Base-by-base conservation (phyloP, 2,888 invertebrate species). In the Drosophila kuntzei region DNA sequence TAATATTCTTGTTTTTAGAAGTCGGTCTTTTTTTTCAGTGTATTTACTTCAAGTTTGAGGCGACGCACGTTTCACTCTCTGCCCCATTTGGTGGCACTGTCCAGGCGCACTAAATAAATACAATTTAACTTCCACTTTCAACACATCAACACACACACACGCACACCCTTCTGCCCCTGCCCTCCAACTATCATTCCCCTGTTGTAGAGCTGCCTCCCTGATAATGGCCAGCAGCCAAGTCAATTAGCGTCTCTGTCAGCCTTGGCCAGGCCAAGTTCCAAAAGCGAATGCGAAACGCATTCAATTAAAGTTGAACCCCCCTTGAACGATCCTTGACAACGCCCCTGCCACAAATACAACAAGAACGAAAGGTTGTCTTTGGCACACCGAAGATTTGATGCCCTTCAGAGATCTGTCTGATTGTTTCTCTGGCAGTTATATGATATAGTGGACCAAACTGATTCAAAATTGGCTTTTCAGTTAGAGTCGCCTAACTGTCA, bases 71-170 rank as follows among this genome's bases (percentile, higher is more conserved):
- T 66, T 47, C 53, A 41, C 60, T 25, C 25, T n/a, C 43, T 8
- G 12, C 37, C 20, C 27, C 8, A 27, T 8, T 22, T 32, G 27
- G 43, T 16, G 39, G 25, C 43, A 58, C 34, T 69, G 63, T 63
- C 43, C 64, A 64, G 76, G 66, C 82, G 71, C 83, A 80, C 84
- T 87, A 67, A 87, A 41, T 66, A 85, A 85, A 85, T 80, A 85
- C 87, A 88, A 88, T 85, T 85, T 86, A 85, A 85, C 87, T 85
- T 85, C 84, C 87, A 86, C 87, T 87, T 89, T 88, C 89, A 78
- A 80, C 88, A 88, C 87, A 77, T 82, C 78, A 73, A 66, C 71
- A 69, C 43, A 55, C 63, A 57, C 64, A 27, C 41, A 8, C 49
- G 32, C 39, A 29, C 27, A 18, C 9, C 36, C 39, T 29, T 25